Base-by-base conservation (phyloP, 92 coral and sea anemone genomes). In the Porites lobata region DNA sequence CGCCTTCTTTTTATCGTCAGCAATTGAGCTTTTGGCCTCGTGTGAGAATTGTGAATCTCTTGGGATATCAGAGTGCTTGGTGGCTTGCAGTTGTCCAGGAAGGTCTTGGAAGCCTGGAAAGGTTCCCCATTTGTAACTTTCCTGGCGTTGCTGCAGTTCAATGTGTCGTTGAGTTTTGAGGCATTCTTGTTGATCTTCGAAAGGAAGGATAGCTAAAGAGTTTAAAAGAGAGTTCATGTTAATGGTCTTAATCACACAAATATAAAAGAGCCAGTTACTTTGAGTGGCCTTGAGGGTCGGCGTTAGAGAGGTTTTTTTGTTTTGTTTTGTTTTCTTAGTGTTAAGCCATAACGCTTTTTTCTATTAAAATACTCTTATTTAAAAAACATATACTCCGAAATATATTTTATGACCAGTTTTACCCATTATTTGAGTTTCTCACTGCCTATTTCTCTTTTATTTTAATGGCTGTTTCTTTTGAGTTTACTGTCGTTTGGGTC, bases 31-130 rank as follows among this genome's bases (percentile, higher is more conserved):
- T 22, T 17, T 64, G 14, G 89, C 88, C 20, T 87, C 94, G 22
- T 93, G 83, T 19, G 84, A 79, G 90, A 90, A 90, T 77, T 83
- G 93, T 3, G 90, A 89, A 79, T 90, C 91, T 53, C 91, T 85
- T 29, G 96, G 96, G 8, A 90, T 86, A 9, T 91, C 92, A 12
- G 53, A 65, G 74, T 82, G 89, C 20, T 56, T 65, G 12, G 78
- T 7, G 20, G 92, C 92, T 15, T 91, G 58, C n/a, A 91, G 61
- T 18, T 66, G 83, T 2, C 92, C 94, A 19, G 94, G 92, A 66
- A 85, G 67, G 8, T 85, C 79, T 21, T 90, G 65, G 12, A 81
- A 88, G 10, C 61, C 58, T 22, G 80, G 89, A 26, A 68, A 54
- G 58, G 18, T 65, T 24, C 83, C 89, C 96, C 96, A 93, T 71